Base-by-base conservation (phyloP, 2,797 vertebrate species). In the Pipistrellus pipistrellus region DNA sequence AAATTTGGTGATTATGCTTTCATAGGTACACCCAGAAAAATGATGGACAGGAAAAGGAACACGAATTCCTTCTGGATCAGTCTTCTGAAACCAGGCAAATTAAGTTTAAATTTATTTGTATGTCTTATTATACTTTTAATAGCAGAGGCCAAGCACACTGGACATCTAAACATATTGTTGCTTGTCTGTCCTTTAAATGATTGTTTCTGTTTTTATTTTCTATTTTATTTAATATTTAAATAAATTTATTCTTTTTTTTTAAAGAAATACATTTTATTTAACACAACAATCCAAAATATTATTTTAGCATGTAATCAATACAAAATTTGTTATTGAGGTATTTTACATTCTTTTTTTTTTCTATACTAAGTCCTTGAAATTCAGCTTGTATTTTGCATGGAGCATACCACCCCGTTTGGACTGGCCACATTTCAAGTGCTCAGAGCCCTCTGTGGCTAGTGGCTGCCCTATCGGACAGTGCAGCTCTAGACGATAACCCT, bases 71-170 rank as follows among this genome's bases (percentile, higher is more conserved):
- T 85, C 88, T 98, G 78, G 97, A 95, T 1, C 89, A 98, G 0
- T 99, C 98, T 88, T 91, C 98, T 0, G 98, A 99, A 53, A 97
- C 97, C 95, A 99, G 99, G 99, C 98, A 98, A 98, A 97, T 94
- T 25, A 84, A 91, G 35, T 44, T 95, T 89, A 91, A 32, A 46
- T 95, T 96, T 89, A 27, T 72, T 94, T 92, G 85, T 82, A 8
- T 44, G 12, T 86, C 17, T 85, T 71, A 32, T 38, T 80, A 44
- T 25, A 68, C 12, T 73, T 76, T 44, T 77, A 64, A 73, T 57
- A 53, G 25, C 10, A 72, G 85, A 68, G 41, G 6, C 51, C 38
- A 89, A 38, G 32, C 21, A 76, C 14, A 30, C 62, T 73, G 78
- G 82, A 73, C 32, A 87, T 82, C 32, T 81, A 81, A 91, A 55